Percentiles rank a stretch among this genome's conserved stretches.
Evolutionary conservation across 2,113 vertebrate genomes (phyloP).

Genomic region (Phyllostomus discolor): DNA sequence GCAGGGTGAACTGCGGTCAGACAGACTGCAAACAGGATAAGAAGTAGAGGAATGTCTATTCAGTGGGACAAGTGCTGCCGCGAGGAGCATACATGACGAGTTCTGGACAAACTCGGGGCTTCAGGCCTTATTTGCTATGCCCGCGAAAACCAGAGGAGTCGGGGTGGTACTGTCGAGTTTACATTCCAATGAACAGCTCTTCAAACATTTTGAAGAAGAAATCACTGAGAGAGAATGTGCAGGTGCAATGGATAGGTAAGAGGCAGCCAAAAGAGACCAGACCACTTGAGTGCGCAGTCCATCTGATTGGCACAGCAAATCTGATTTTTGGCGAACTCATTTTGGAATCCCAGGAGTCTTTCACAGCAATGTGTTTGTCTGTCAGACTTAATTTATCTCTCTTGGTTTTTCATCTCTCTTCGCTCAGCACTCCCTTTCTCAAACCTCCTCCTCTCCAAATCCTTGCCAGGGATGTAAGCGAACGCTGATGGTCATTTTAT

Average conservation of each 20-base stretch:
- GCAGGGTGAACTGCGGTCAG: background rate
- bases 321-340: background rate
- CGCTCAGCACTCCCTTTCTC: background rate
- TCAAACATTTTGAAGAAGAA: slow-evolving; percentile 6
- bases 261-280: background rate
- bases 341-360: background rate
- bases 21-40: background rate
- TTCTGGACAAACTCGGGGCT: background rate
- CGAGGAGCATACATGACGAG: accelerated
- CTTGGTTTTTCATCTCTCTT: background rate
- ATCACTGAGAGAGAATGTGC: background rate
- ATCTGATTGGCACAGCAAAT: slow-evolving; percentile 16
- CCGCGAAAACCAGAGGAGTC: background rate
- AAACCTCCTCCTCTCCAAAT: background rate
- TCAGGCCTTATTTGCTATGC: background rate
- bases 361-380: background rate
- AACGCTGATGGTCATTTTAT: background rate
- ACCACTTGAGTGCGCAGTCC: background rate
- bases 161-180: background rate
- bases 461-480: background rate
- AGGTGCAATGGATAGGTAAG: background rate
- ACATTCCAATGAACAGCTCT: slow-evolving; percentile 9
- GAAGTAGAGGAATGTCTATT: background rate
- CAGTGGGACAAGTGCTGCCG: background rate
- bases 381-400: background rate